Percentiles rank a stretch among this genome's conserved stretches.
Conservation (phyloP, 2,113 vertebrate genomes). For the Pachycephala philippinensis region DNA sequence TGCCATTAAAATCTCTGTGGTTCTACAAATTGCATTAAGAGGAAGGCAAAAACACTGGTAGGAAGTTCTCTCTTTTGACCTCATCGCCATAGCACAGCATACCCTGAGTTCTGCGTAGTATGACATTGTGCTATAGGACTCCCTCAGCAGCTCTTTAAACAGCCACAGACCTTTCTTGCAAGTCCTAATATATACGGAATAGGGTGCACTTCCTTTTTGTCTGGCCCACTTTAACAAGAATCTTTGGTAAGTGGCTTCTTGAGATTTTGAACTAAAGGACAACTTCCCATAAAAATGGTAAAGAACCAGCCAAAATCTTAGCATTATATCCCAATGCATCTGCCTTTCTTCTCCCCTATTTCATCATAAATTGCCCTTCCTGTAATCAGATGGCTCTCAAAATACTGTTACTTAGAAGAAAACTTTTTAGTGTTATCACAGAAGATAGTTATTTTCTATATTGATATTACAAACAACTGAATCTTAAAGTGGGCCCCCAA, state of each 20-base stretch:
- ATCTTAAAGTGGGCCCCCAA: background rate
- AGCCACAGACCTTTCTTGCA: background rate
- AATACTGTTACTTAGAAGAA: background rate
- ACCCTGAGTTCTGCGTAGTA: background rate
- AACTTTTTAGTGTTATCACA: background rate
- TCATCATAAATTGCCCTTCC: background rate
- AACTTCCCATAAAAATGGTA: background rate
- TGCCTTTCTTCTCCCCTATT: background rate
- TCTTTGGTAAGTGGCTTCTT: background rate
- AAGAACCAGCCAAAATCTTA: background rate
- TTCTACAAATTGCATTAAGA: background rate
- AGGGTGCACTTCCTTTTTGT: background rate
- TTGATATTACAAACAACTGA: background rate
- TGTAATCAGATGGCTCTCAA: background rate
- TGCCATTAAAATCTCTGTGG: background rate
- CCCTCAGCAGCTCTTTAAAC: background rate
- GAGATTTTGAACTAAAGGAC: background rate
- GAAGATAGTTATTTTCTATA: background rate
- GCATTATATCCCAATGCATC: background rate
- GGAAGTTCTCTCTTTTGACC: background rate
- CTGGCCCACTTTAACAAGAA: background rate
- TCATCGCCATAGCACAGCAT: background rate
- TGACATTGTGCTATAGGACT: background rate
- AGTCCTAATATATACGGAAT: background rate
- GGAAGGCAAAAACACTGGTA: background rate